A percentile compares a stretch with the other conserved stretches of the same genome.
Evolutionary conservation across 2,113 vertebrate species (phyloP).

Genomic region (Petrocephalus zakoni): DNA sequence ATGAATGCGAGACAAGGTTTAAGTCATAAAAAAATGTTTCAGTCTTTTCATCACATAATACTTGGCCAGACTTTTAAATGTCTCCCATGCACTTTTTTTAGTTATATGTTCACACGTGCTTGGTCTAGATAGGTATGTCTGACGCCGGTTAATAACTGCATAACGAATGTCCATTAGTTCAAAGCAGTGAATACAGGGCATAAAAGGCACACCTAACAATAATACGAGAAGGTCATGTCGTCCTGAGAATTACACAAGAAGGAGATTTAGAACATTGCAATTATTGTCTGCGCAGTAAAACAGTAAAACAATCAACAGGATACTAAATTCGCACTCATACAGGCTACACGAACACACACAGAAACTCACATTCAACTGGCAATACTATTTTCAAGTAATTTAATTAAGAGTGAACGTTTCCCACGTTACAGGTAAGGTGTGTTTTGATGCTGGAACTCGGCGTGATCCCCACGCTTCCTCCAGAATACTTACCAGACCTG

Average conservation of each 20-base stretch:
- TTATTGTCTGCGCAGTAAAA: neutral
- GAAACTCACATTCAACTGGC: neutral
- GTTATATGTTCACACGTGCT: neutral
- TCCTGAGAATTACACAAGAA: neutral
- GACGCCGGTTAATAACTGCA: neutral
- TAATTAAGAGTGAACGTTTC: neutral
- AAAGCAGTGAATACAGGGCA: neutral
- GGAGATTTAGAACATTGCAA: neutral
- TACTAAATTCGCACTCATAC: neutral
- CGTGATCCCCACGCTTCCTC: neutral
- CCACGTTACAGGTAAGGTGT: neutral
- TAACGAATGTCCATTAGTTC: neutral
- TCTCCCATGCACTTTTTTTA: neutral
- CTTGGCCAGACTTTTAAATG: neutral
- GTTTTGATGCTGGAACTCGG: neutral
- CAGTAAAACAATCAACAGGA: neutral
- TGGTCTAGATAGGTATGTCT: neutral
- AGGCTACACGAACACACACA: neutral
- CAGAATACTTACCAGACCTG: neutral
- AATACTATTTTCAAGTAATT: neutral
- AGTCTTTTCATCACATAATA: neutral
- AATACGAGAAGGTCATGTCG: neutral
- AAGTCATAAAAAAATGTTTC: neutral
- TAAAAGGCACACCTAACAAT: neutral
- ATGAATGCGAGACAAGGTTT: conserved; percentile 14